Percentiles rank a stretch among this genome's conserved stretches.
phyloP scores from a whole-genome alignment of 2,113 vertebrate genomes.

The Leptocoma aspasia region DNA sequence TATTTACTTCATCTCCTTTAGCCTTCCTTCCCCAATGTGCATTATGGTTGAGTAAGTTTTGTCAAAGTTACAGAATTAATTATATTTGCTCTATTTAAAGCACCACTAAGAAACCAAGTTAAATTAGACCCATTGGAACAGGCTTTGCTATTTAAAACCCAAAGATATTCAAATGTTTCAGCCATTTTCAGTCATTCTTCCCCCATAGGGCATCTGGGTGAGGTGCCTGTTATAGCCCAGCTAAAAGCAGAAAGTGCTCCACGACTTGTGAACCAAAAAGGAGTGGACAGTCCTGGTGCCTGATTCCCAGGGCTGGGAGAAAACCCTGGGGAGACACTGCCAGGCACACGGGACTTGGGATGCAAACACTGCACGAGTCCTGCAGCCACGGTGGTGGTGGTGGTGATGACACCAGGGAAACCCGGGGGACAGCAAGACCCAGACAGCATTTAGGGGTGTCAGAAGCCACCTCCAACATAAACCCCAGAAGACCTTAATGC shows the following conservation, averaged over 20 bases:
- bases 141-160: conserved; percentile 41
- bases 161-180: conserved; percentile 25
- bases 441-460: background rate
- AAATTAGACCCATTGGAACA: background rate
- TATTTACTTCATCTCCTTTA: background rate
- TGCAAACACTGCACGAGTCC: fast-evolving
- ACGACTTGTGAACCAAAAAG: background rate
- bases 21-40: background rate
- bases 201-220: background rate
- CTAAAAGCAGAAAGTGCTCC: conserved; percentile 15
- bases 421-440: fast-evolving
- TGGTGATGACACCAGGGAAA: background rate
- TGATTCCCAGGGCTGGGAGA: background rate
- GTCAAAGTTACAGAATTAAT: background rate
- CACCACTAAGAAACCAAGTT: background rate
- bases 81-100: conserved; percentile 13
- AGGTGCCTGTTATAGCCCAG: background rate
- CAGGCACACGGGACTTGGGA: background rate
- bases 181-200: conserved; percentile 56
- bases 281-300: background rate
- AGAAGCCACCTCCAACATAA: background rate
- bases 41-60: background rate
- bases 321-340: background rate
- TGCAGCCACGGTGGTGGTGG: background rate
- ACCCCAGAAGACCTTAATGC: background rate